Evolutionary conservation across 53 echinoderm and acorn worm species (phyloP).

Genomic region (Holothuria leucospilota): DNA sequence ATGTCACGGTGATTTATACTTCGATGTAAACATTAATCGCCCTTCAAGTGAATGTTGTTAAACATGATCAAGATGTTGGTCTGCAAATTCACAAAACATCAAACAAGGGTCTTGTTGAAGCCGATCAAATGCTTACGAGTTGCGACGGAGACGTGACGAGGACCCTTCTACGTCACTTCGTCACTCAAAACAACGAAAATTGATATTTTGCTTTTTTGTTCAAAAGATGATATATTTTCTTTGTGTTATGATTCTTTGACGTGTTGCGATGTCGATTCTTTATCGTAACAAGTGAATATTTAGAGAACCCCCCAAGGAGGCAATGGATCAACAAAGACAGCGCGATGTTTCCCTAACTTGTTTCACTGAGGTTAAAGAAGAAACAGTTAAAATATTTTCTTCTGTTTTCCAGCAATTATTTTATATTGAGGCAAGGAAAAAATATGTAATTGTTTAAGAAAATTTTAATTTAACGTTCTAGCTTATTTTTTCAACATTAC

Average conservation of each 20-base stretch:
- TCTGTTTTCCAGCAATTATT: neutral
- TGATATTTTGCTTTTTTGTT: conserved; percentile 30
- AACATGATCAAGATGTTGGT: neutral
- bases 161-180: conserved; percentile 3
- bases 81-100: neutral
- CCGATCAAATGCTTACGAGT: too few species aligned
- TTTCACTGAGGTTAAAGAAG: too few species aligned
- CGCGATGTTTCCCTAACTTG: too few species aligned
- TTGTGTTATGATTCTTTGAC: conserved; percentile 20
- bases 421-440: neutral
- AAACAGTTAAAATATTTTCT: too few species aligned
- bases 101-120: too few species aligned
- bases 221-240: conserved; percentile 37
- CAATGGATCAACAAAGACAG: neutral
- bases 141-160: neutral
- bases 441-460: too few species aligned
- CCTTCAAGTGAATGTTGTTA: conserved; percentile 1
- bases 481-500: too few species aligned
- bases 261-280: conserved; percentile 1
- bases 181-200: neutral
- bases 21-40: conserved; percentile 22
- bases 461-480: too few species aligned
- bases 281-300: neutral
- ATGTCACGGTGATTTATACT: conserved; percentile 41
- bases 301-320: neutral